These are phyloP conservation scores for Protobothrops mucrosquamatus DNA, from an alignment of 2,113 vertebrate genomes.

Conservation along the genomic window DNA sequence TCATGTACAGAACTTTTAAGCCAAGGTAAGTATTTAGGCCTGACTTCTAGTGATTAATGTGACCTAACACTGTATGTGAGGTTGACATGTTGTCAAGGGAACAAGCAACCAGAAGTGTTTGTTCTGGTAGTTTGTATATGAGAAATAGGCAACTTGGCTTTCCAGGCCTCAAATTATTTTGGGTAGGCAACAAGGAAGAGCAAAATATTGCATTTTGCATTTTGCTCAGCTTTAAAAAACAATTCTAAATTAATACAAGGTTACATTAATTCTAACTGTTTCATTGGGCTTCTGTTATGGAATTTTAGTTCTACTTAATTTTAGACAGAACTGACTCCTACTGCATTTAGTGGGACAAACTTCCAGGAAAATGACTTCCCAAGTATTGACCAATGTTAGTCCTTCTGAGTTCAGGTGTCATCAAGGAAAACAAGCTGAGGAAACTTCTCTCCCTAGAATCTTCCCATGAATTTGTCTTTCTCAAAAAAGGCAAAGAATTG, in stretches of 20 bases:
- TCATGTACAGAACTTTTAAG: background rate
- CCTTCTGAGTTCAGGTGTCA: background rate
- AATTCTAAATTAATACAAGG: background rate
- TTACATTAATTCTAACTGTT: background rate
- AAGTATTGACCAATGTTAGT: background rate
- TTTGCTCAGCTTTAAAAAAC: background rate
- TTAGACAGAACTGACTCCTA: background rate
- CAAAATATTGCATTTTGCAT: background rate
- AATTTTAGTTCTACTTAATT: background rate
- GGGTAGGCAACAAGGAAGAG: background rate
- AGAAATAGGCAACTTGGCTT: background rate
- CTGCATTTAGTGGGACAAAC: background rate
- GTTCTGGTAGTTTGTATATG: background rate
- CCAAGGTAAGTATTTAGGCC: background rate
- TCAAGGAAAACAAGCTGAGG: background rate
- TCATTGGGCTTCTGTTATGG: background rate
- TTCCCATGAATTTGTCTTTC: background rate
- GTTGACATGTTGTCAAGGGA: background rate
- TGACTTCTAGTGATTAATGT: background rate
- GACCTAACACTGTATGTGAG: background rate
- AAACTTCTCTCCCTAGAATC: background rate
- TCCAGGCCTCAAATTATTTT: background rate
- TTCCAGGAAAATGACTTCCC: background rate
- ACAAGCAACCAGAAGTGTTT: background rate
- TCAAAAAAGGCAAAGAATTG: background rate